phyloP scores from a whole-genome alignment of 1,140 invertebrate species.

The Frieseomelitta varia region DNA sequence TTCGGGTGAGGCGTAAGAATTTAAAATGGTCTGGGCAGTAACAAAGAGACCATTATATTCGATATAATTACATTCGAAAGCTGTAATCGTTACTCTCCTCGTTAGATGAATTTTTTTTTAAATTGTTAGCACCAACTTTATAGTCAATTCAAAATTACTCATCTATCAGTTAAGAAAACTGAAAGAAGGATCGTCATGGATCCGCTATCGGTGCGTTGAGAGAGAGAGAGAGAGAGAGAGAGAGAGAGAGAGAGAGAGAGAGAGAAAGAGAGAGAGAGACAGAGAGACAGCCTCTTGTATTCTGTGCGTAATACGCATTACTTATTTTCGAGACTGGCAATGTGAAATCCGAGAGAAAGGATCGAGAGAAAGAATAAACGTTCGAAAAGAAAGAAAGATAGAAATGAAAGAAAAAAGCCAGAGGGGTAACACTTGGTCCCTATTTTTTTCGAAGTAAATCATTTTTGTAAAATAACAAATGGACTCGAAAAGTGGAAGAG shows the following conservation, averaged over 20 bases:
- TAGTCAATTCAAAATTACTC: constrained; percentile 60
- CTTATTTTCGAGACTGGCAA: constrained; percentile 48
- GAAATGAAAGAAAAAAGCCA: too few species aligned
- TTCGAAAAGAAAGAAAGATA: neutral
- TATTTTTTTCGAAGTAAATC: constrained; percentile 63
- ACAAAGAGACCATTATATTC: neutral
- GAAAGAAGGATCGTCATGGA: neutral
- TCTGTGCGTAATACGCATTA: constrained; percentile 56
- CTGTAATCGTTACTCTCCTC: neutral
- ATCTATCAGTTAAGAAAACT: constrained; percentile 13
- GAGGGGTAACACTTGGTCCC: constrained; percentile 38
- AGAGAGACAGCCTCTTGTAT: constrained; percentile 18
- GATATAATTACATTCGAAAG: neutral
- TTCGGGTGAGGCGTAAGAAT: neutral
- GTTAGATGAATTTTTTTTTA: constrained; percentile 23
- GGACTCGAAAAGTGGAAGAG: neutral
- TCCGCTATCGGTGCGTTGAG: constrained; percentile 30
- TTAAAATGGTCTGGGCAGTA: constrained; percentile 15
- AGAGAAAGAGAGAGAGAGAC: too few species aligned
- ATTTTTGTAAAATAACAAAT: constrained; percentile 68
- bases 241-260: too few species aligned
- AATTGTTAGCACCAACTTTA: constrained; percentile 53
- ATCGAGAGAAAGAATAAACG: too few species aligned
- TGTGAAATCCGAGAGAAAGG: neutral
- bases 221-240: neutral